phyloP scores from a whole-genome alignment of 2,113 vertebrate species.

The Nycticryphes semicollaris region DNA sequence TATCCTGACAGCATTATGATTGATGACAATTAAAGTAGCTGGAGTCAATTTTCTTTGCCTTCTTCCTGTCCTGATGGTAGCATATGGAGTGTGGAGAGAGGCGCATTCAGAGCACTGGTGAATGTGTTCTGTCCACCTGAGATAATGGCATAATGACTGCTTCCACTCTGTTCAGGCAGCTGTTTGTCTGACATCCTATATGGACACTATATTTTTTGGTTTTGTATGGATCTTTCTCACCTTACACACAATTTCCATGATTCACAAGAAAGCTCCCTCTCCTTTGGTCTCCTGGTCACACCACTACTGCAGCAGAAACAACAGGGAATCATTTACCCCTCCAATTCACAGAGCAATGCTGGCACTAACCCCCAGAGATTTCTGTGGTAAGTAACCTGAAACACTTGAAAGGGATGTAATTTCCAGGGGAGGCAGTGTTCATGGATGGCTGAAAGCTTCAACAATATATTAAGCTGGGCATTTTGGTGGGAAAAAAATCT shows the following conservation, averaged over 20 bases:
- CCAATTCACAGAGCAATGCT: neutral
- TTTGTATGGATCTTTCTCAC: neutral
- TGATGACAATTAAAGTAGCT: neutral
- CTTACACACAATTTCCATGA: neutral
- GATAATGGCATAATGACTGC: neutral
- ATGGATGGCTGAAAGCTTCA: neutral
- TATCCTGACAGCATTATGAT: neutral
- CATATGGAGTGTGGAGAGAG: neutral
- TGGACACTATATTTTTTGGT: neutral
- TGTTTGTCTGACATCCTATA: neutral
- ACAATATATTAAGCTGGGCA: neutral
- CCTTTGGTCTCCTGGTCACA: neutral
- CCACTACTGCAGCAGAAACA: neutral
- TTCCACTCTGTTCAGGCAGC: neutral
- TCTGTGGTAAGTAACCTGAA: neutral
- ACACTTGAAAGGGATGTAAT: neutral
- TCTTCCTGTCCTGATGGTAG: neutral
- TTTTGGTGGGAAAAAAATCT: neutral
- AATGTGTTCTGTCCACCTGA: neutral
- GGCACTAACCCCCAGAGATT: neutral
- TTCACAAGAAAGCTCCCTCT: neutral
- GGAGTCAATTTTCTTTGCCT: neutral
- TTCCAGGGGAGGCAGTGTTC: neutral
- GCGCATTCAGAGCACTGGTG: rapidly evolving
- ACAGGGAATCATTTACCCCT: neutral